Evolutionary conservation across 2,888 invertebrate genomes (phyloP), one percentile per base, ranked within the genome.

Genomic region (Rhorus exstirpatorius): DNA sequence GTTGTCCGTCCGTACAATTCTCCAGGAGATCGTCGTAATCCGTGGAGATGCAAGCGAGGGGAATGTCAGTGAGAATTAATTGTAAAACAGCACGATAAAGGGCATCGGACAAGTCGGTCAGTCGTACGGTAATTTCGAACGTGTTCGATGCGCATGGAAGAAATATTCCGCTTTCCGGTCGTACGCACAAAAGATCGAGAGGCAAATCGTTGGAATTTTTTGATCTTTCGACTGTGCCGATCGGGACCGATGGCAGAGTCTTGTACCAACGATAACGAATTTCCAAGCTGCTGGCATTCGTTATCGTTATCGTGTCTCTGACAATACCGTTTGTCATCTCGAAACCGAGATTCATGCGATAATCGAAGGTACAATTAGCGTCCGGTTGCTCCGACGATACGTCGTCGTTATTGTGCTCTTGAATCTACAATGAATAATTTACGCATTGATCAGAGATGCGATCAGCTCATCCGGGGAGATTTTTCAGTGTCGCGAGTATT

Each of bases 61-160:
- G 93, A 68, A 93, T 87, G 76, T 93, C 91, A 71, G 90, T 88
- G 58, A 93, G 84, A 76, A 90, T 90, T 1, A 93, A 87, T 80
- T 93, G 78, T 49, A 85, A 70, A 60, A 91, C 88, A 14, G 88
- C 86, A 17, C 90, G 87, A 83, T 93, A 92, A 49, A 87, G 84
- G 26, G 90, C 92, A 7, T 83, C 65, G 3, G 55, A 26, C 26
- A 88, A 63, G 65, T 87, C 83, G 53, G 85, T 82, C n/a, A 89
- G 79, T 71, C 75, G 78, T 6, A 89, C 86, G 24, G 83, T 83
- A 17, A 94, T 83, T 14, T 86, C 85, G 78, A 93, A 93, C 10
- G 88, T 88, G 1, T 88, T 87, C 0, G 74, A 81, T 1, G 91
- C 89, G 49, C 89, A 89, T 7, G 90, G 87, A 1, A 85, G 81